Evolutionary conservation across 2,797 vertebrate genomes (phyloP).

Genomic region (Paedocypris micromegethes): DNA sequence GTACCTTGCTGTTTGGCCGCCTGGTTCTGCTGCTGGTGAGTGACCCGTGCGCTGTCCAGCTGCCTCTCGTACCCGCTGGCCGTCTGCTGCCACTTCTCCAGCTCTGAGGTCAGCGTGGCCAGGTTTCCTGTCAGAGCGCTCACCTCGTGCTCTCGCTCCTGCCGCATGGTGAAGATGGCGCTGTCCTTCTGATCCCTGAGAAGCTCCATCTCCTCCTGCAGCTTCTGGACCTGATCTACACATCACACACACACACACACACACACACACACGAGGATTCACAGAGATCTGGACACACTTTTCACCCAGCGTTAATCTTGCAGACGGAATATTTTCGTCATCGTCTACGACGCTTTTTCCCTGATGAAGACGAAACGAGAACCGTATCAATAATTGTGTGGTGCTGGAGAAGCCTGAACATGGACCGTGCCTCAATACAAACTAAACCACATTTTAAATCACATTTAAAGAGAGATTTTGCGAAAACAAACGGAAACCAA

Average conservation of each 20-base stretch:
- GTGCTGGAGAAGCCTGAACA: too few species aligned
- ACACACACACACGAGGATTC: too few species aligned
- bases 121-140: constrained; percentile 76
- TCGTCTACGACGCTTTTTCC: too few species aligned
- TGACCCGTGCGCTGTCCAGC: constrained; percentile 76
- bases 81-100: constrained; percentile 84
- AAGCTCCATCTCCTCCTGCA: constrained; percentile 78
- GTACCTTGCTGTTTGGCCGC: constrained; percentile 82
- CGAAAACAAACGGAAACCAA: too few species aligned
- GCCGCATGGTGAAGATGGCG: constrained; percentile 68
- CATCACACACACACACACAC: background rate
- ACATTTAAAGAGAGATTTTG: too few species aligned
- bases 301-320: too few species aligned
- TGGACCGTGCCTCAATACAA: too few species aligned
- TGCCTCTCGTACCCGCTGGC: constrained; percentile 84
- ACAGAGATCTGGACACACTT: too few species aligned
- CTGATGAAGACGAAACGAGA: too few species aligned
- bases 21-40: constrained; percentile 81
- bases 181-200: constrained; percentile 80
- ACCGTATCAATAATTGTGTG: too few species aligned
- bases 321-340: too few species aligned
- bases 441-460: too few species aligned
- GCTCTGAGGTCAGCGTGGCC: constrained; percentile 73
- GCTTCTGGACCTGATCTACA: constrained; percentile 77
- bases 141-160: constrained; percentile 80